Conservation (phyloP, 2,113 vertebrate species). For the Brienomyrus longianalis region DNA sequence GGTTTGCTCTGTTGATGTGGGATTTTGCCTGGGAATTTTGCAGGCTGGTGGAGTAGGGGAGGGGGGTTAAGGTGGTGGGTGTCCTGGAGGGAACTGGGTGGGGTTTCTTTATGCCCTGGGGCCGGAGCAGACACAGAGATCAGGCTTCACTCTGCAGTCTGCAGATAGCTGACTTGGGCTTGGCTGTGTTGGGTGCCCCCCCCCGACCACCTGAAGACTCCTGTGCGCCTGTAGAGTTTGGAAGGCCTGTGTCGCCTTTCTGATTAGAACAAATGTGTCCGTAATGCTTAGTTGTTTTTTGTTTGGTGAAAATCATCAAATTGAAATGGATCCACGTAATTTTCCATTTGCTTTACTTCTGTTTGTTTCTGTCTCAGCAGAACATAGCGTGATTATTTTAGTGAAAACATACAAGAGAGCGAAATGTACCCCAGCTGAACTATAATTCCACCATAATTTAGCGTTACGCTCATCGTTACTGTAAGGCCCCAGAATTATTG, state of each 20-base stretch:
- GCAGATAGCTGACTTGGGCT: background rate
- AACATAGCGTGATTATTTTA: background rate
- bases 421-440: background rate
- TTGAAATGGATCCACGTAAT: background rate
- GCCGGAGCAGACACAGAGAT: background rate
- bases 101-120: background rate
- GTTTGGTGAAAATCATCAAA: no score
- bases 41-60: background rate
- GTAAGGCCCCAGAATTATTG: background rate
- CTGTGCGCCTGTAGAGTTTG: background rate
- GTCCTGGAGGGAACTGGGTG: background rate
- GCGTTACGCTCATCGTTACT: background rate
- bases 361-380: background rate
- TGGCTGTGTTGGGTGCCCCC: background rate
- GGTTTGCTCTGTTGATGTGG: background rate
- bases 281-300: no score
- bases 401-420: background rate
- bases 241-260: no score
- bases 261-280: no score
- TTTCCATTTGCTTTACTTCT: background rate
- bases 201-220: background rate
- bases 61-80: background rate
- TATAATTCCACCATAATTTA: background rate
- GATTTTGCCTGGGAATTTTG: background rate
- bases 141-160: background rate